Evolutionary conservation across 2,888 invertebrate species (phyloP), one percentile per base, ranked within the genome.

Genomic region (Apamea epomidion): DNA sequence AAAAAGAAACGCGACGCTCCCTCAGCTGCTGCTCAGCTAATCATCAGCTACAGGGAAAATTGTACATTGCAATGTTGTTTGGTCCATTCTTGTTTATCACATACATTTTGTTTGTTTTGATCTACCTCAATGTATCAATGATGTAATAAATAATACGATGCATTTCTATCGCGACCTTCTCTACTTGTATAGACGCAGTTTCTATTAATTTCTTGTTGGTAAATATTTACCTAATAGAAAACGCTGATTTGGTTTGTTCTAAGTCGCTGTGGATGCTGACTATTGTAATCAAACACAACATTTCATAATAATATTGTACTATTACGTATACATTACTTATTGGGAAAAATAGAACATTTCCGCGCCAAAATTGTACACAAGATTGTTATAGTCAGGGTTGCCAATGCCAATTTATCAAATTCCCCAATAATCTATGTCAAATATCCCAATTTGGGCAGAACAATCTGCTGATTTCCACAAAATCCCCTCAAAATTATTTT

Each of bases 251-350:
- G 29, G n/a, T 62, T 64, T 16, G 32, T 58, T 67, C 62, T 77
- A 78, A 7, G 32, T 58, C 69, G 67, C 42, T 62, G 67, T 32
- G 78, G 87, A 87, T 86, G 83, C 86, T 91, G 88, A 91, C 88
- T 83, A 60, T 78, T 87, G 84, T 87, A 88, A 75, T 85, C 80
- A 88, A 89, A 88, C 85, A 87, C 88, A 64, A 67, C 65, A 83
- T 88, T 88, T 87, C 88, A 85, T 86, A 91, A 90, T 82, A 81
- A 45, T 80, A 82, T 83, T 85, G 54, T 71, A 67, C 67, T 81
- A 83, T 80, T 87, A 87, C 84, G 85, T 85, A 76, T 74, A 80
- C 65, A 76, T 86, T 78, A 83, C 70, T 60, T 81, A 70, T 32
- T 75, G 42, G 74, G 70, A 85, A 82, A 85, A 81, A 73, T 77